Conservation (phyloP, 1,140 invertebrate genomes). For the Euwallacea similis region DNA sequence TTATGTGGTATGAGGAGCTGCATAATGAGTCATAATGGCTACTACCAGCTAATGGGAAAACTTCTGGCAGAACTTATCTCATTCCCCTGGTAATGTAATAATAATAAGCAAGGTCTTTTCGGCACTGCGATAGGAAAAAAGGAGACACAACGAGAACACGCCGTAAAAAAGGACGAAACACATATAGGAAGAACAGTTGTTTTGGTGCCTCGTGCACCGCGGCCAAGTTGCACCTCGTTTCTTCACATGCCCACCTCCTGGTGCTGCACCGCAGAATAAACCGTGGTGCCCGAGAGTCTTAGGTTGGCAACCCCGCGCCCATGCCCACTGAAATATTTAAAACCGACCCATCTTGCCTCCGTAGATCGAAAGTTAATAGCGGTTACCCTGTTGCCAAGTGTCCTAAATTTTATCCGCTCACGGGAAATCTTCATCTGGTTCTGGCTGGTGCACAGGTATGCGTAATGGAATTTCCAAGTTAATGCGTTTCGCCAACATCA, state of each 20-base stretch:
- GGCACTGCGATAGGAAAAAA: constrained; percentile 17
- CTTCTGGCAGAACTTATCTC: not conserved
- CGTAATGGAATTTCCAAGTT: constrained; percentile 2
- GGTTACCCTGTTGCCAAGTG: constrained; percentile 14
- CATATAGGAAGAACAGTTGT: constrained; percentile 26
- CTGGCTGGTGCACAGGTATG: not conserved
- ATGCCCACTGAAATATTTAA: constrained; percentile 25
- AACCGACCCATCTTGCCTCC: constrained; percentile 30
- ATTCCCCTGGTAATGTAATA: constrained; percentile 5
- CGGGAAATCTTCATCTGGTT: too few species aligned
- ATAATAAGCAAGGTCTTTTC: constrained; percentile 24
- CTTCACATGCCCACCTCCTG: not conserved
- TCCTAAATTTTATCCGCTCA: not conserved
- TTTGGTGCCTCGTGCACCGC: not conserved
- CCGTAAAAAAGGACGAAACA: constrained; percentile 19
- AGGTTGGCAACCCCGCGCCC: not conserved
- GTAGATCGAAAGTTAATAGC: constrained; percentile 32
- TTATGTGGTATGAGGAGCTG: too few species aligned
- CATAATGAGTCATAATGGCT: too few species aligned
- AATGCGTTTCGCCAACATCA: not conserved
- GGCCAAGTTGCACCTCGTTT: not conserved
- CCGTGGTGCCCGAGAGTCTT: not conserved
- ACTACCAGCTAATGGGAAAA: too few species aligned
- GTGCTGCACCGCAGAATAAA: not conserved
- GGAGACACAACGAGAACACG: constrained; percentile 16